Percentiles rank a stretch among this genome's conserved stretches.
Evolutionary conservation across 2,797 vertebrate species (phyloP).

Genomic region (Ficedula albicollis): DNA sequence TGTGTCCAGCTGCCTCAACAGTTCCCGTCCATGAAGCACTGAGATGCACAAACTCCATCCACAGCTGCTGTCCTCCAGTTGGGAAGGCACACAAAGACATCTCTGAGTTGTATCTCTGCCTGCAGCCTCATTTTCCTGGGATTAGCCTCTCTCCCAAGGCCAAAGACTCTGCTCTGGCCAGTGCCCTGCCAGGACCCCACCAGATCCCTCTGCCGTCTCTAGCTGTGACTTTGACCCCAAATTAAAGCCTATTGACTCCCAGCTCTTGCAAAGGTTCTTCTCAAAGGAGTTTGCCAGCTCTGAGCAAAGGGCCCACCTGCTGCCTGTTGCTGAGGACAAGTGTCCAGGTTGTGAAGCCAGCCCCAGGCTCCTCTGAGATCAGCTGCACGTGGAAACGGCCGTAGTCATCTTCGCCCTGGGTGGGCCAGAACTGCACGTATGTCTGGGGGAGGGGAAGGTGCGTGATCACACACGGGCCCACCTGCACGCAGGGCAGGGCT

Average conservation of each 20-base stretch:
- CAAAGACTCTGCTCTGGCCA: background rate
- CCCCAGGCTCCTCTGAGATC: background rate
- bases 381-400: conserved; percentile 25
- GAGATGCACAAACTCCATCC: background rate
- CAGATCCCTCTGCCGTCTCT: background rate
- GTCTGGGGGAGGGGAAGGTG: background rate
- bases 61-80: background rate
- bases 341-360: conserved; percentile 19
- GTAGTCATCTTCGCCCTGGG: background rate
- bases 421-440: conserved; percentile 46
- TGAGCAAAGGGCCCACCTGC: conserved; percentile 40
- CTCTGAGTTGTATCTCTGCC: background rate
- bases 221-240: background rate
- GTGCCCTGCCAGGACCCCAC: background rate
- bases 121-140: background rate
- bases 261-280: background rate
- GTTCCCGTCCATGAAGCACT: accelerated
- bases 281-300: background rate
- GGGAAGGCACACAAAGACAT: background rate
- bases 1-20: background rate
- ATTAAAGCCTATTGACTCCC: background rate
- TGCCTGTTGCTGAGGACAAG: conserved; percentile 40
- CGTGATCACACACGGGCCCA: background rate
- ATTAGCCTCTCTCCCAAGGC: background rate
- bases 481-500: accelerated